A percentile compares a stretch with the other conserved stretches of the same genome.
Conservation (phyloP, 2,113 vertebrate genomes). For the Cnemophilus loriae region DNA sequence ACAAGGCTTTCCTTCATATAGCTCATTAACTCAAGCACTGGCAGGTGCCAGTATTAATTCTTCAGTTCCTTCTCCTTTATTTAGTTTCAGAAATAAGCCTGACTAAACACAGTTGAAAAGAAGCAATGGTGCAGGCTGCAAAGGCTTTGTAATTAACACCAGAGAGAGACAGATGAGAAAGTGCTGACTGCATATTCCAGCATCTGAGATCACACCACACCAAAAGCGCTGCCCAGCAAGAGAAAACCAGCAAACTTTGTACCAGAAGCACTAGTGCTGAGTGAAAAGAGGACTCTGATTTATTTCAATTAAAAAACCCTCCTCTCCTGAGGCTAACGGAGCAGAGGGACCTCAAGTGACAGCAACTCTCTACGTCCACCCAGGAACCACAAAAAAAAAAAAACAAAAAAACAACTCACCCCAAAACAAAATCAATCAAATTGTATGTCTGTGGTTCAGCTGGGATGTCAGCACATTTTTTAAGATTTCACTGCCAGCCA, state of each 20-base stretch:
- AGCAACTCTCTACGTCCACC: slow-evolving; percentile 51
- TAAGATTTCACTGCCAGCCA: slow-evolving; percentile 60
- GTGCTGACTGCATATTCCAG: slow-evolving; percentile 3
- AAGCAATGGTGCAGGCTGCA: slow-evolving; percentile 17
- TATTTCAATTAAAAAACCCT: background rate
- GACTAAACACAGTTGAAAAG: slow-evolving; percentile 33
- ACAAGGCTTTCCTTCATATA: slow-evolving; percentile 1
- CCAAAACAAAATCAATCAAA: slow-evolving; percentile 69
- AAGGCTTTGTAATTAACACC: slow-evolving; percentile 29
- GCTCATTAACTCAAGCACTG: slow-evolving; percentile 32
- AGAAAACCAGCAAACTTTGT: background rate
- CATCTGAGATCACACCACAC: background rate
- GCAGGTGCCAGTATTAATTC: slow-evolving; percentile 25
- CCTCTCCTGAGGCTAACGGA: background rate
- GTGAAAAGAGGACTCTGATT: background rate
- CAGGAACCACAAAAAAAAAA: background rate
- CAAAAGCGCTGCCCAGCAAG: background rate
- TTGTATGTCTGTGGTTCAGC: slow-evolving; percentile 65
- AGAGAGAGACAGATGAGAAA: slow-evolving; percentile 30
- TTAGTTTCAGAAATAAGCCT: slow-evolving; percentile 43
- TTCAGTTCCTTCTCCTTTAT: slow-evolving; percentile 33
- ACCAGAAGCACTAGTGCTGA: background rate
- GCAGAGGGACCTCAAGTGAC: background rate
- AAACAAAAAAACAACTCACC: background rate
- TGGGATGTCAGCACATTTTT: slow-evolving; percentile 74